phyloP scores from a whole-genome alignment of 2,113 vertebrate genomes.

The Bettongia penicillata region DNA sequence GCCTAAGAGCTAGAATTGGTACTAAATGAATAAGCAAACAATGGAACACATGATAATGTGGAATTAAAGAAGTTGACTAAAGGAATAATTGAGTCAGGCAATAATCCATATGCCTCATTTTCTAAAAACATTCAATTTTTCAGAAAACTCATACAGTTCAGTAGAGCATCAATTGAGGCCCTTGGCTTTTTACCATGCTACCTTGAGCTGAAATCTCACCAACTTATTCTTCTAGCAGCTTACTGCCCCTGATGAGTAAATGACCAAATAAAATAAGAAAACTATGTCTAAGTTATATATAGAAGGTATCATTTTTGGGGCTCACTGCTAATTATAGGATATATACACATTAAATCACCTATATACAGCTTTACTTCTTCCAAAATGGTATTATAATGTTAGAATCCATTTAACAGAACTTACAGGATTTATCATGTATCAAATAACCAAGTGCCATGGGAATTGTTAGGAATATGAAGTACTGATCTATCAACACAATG shows the following conservation, averaged over 20 bases:
- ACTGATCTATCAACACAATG: neutral
- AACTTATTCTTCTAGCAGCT: neutral
- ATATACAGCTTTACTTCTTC: constrained; percentile 10
- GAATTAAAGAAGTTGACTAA: neutral
- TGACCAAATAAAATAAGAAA: constrained; percentile 20
- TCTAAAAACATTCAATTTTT: neutral
- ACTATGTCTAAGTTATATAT: neutral
- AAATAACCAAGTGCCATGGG: neutral
- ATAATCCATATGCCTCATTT: neutral
- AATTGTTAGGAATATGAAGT: neutral
- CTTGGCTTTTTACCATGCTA: neutral
- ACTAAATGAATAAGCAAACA: neutral
- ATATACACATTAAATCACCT: neutral
- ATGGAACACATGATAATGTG: neutral
- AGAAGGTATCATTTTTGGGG: neutral
- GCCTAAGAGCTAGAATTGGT: neutral
- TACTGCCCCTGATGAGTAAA: neutral
- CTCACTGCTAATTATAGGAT: neutral
- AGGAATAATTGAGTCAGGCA: neutral
- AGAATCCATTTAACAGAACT: constrained; percentile 18
- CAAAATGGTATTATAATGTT: neutral
- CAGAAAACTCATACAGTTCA: neutral
- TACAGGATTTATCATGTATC: neutral
- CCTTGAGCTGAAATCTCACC: neutral
- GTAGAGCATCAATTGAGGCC: neutral